Percentiles rank a stretch among this genome's conserved stretches.
Evolutionary conservation across 1,140 invertebrate species (phyloP).

Genomic region (Drosophila punjabiensis): DNA sequence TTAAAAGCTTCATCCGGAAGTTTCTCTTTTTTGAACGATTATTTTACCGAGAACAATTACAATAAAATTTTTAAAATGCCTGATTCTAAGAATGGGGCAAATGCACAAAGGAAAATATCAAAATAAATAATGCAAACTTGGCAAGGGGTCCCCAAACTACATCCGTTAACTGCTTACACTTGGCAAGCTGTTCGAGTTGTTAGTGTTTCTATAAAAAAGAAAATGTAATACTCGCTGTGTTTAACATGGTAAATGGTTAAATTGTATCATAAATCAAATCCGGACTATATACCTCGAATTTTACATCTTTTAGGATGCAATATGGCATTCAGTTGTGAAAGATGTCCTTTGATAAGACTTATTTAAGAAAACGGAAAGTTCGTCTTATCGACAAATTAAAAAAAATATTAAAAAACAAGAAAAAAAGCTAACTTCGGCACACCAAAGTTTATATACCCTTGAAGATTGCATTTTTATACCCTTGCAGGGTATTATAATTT

Average conservation of each 20-base stretch:
- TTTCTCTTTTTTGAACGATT: not conserved
- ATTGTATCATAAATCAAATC: slow-evolving; percentile 75
- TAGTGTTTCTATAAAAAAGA: slow-evolving; percentile 54
- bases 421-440: too few species aligned
- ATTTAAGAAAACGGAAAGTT: too few species aligned
- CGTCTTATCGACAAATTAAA: too few species aligned
- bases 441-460: too few species aligned
- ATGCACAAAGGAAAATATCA: slow-evolving; percentile 6
- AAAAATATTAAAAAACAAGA: too few species aligned
- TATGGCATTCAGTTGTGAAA: not conserved
- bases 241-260: slow-evolving; percentile 72
- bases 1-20: not conserved
- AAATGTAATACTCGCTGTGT: slow-evolving; percentile 71
- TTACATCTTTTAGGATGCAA: slow-evolving; percentile 1
- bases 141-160: slow-evolving; percentile 51
- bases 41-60: not conserved
- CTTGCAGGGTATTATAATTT: too few species aligned
- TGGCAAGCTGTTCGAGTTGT: slow-evolving; percentile 43
- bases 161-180: slow-evolving; percentile 46
- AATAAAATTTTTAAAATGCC: too few species aligned
- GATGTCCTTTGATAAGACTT: not conserved
- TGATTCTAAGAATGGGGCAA: not conserved
- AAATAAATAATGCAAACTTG: slow-evolving; percentile 60
- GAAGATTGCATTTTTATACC: too few species aligned
- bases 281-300: slow-evolving; percentile 17